A percentile compares a stretch with the other conserved stretches of the same genome.
phyloP scores from a whole-genome alignment of 2,113 vertebrate species.

The Lynx canadensis region DNA sequence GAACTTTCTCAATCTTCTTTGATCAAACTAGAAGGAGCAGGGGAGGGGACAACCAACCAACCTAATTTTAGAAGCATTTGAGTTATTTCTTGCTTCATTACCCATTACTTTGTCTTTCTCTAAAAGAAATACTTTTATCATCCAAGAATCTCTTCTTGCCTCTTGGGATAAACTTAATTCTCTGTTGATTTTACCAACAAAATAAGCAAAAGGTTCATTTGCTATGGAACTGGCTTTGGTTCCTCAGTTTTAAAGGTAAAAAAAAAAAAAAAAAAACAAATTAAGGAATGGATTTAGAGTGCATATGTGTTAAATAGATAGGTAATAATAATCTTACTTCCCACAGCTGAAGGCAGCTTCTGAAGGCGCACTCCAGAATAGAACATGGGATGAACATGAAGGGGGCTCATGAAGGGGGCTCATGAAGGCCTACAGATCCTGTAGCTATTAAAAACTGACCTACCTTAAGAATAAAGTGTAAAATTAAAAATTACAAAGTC shows the following conservation, averaged over 20 bases:
- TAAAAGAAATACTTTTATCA: not conserved
- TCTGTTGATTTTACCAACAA: constrained; percentile 31
- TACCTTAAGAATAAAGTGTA: not conserved
- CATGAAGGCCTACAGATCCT: not conserved
- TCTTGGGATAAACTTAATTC: not conserved
- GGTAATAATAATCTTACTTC: not conserved
- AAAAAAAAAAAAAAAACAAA: not conserved
- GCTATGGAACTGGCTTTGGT: not conserved
- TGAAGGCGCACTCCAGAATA: not conserved
- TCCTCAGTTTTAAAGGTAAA: not conserved
- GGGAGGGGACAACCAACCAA: not conserved
- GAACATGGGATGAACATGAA: not conserved
- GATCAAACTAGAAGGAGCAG: not conserved
- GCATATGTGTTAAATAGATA: not conserved
- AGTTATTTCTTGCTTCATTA: constrained; percentile 27
- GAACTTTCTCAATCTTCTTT: not conserved
- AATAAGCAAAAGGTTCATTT: not conserved
- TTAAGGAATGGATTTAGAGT: too few species aligned
- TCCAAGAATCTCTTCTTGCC: not conserved
- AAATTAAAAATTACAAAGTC: not conserved
- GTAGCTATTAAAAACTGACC: not conserved
- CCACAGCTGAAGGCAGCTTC: not conserved
- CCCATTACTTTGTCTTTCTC: not conserved
- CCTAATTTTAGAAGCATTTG: not conserved
- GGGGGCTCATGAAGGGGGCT: not conserved